Conservation (phyloP, 2,888 invertebrate species). For the Furcula furcula region DNA sequence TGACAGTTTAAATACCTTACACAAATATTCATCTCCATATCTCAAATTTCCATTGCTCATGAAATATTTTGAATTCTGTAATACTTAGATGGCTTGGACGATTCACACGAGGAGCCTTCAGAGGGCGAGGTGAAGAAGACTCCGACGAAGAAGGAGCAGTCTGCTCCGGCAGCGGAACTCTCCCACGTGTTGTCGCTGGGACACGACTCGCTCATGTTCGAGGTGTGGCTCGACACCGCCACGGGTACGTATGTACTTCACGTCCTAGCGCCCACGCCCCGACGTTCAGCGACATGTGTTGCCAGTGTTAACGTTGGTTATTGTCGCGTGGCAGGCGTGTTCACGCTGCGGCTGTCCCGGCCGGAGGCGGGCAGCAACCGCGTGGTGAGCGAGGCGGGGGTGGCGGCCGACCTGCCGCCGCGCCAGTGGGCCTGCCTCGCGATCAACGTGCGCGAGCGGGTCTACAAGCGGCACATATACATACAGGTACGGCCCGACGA, state of each 20-base stretch:
- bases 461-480: slow-evolving; percentile 78
- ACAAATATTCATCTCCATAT: too few species aligned
- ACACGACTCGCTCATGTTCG: slow-evolving; percentile 83
- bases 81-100: slow-evolving; percentile 37
- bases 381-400: slow-evolving; percentile 72
- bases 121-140: slow-evolving; percentile 30
- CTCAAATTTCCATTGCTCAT: not conserved
- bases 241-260: slow-evolving; percentile 39
- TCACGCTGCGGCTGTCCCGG: slow-evolving; percentile 51
- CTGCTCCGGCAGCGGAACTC: slow-evolving; percentile 32
- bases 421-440: slow-evolving; percentile 82
- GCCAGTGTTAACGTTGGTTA: not conserved
- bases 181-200: slow-evolving; percentile 84
- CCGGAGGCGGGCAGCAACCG: slow-evolving; percentile 75
- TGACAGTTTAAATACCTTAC: too few species aligned
- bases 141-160: slow-evolving; percentile 39
- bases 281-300: too few species aligned
- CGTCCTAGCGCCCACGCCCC: too few species aligned
- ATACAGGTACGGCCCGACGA: slow-evolving; percentile 75
- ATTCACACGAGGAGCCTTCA: slow-evolving; percentile 39
- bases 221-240: slow-evolving; percentile 81
- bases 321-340: slow-evolving; percentile 16
- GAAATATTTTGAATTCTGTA: not conserved
- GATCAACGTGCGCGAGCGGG: slow-evolving; percentile 80
- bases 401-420: slow-evolving; percentile 63